Conservation (phyloP, 2,113 vertebrate genomes). For the Speoplatyrhinus poulsoni region DNA sequence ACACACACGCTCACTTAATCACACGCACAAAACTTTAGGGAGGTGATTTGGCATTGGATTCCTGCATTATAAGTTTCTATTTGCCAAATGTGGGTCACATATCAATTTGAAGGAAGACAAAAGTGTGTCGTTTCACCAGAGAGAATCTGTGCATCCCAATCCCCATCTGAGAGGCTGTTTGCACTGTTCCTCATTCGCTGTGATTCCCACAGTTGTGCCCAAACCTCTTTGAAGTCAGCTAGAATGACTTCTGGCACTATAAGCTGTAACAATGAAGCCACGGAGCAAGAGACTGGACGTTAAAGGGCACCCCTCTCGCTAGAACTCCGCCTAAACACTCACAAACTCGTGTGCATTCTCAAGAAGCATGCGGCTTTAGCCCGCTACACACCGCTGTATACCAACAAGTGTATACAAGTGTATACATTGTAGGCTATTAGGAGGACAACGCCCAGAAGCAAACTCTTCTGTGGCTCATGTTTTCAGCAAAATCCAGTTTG, state of each 20-base stretch:
- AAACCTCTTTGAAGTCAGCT: slow-evolving; percentile 71
- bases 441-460: too few relatives aligned
- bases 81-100: slow-evolving; percentile 70
- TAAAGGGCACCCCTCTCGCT: slow-evolving; percentile 51
- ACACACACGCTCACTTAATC: slow-evolving; percentile 20
- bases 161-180: slow-evolving; percentile 70
- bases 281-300: slow-evolving; percentile 53
- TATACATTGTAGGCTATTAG: too few relatives aligned
- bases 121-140: slow-evolving; percentile 39
- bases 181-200: slow-evolving; percentile 55
- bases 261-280: slow-evolving; percentile 72
- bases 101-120: slow-evolving; percentile 63
- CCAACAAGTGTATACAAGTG: too few relatives aligned
- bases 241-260: slow-evolving; percentile 78
- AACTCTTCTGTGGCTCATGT: slow-evolving; percentile 1
- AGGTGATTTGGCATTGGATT: slow-evolving; percentile 70
- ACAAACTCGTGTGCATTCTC: slow-evolving; percentile 8
- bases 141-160: slow-evolving; percentile 46
- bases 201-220: slow-evolving; percentile 61
- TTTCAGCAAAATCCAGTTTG: slow-evolving; percentile 15
- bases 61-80: slow-evolving; percentile 63
- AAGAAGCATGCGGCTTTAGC: slow-evolving; percentile 8
- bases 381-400: background rate
- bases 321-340: slow-evolving; percentile 51
- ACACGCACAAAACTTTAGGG: slow-evolving; percentile 51